A percentile compares a stretch with the other conserved stretches of the same genome.
These are phyloP conservation scores for Antidorcas marsupialis DNA, from an alignment of 2,113 vertebrate genomes.

Conservation along the genomic window DNA sequence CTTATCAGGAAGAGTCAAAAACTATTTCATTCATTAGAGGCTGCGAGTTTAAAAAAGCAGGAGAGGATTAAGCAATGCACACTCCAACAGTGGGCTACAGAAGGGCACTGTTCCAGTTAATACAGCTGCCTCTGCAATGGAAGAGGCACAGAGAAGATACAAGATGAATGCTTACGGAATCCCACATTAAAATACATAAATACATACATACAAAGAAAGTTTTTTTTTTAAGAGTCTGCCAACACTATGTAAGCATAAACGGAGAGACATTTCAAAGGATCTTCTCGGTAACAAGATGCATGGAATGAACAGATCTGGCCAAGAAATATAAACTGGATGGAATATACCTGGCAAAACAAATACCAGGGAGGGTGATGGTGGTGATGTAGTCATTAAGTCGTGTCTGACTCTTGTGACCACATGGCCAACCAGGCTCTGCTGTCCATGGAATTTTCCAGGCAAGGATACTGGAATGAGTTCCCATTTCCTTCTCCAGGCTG, in stretches of 20 bases:
- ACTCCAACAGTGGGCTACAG: constrained; percentile 27
- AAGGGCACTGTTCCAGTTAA: constrained; percentile 11
- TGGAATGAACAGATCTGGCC: neutral
- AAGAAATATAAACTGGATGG: neutral
- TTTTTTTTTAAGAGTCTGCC: neutral
- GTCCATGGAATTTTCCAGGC: neutral
- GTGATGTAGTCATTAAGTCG: neutral
- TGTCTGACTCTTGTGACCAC: neutral
- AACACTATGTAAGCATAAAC: neutral
- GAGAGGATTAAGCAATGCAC: constrained; percentile 39
- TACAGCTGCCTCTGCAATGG: neutral
- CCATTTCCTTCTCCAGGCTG: neutral
- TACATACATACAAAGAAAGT: neutral
- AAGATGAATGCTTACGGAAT: neutral
- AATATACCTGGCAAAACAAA: neutral
- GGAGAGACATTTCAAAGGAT: neutral
- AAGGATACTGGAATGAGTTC: neutral
- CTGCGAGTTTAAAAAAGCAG: constrained; percentile 43
- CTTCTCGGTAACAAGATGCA: neutral
- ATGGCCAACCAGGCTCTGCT: neutral
- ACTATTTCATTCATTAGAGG: constrained; percentile 50
- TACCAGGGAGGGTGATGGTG: neutral
- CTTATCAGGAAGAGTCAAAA: constrained; percentile 57
- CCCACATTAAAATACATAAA: neutral
- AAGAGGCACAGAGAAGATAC: constrained; percentile 6